Percentiles rank a stretch among this genome's conserved stretches.
Evolutionary conservation across 2,888 invertebrate species (phyloP).

Genomic region (Andrena hattorfiana): DNA sequence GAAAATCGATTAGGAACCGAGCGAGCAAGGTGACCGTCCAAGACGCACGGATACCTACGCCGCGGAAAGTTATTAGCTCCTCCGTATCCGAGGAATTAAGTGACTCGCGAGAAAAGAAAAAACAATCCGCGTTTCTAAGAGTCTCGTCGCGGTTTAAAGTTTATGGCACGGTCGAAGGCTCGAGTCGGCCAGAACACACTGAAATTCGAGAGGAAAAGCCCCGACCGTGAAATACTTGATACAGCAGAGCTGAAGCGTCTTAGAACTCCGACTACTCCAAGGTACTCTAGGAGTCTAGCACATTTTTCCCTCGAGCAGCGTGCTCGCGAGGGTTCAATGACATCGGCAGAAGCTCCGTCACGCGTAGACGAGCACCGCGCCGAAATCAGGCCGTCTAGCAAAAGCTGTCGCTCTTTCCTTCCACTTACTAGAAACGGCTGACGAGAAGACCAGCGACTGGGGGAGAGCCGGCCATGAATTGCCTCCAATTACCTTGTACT

Average conservation of each 20-base stretch:
- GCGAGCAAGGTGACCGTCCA: conserved; percentile 68
- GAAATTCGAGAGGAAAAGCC: conserved; percentile 25
- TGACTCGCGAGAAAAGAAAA: background rate
- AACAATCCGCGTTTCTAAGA: background rate
- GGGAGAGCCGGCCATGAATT: background rate
- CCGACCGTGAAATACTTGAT: conserved; percentile 45
- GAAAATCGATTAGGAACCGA: conserved; percentile 78
- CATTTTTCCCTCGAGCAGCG: conserved; percentile 66
- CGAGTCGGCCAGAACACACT: background rate
- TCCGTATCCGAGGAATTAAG: conserved; percentile 33
- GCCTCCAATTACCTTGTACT: conserved; percentile 21
- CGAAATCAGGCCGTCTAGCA: conserved; percentile 72
- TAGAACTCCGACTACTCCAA: conserved; percentile 56
- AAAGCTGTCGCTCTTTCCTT: conserved; percentile 39
- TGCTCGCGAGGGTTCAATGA: conserved; percentile 78
- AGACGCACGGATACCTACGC: conserved; percentile 61
- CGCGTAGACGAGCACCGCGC: conserved; percentile 54
- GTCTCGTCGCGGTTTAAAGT: background rate
- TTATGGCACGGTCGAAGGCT: background rate
- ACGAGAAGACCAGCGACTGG: conserved; percentile 2
- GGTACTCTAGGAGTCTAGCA: conserved; percentile 61
- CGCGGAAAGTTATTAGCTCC: conserved; percentile 28
- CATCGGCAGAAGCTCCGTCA: conserved; percentile 68
- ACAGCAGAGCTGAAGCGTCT: conserved; percentile 53
- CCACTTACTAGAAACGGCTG: conserved; percentile 5